Evolutionary conservation across 2,888 invertebrate species (phyloP).

Genomic region (Morpho deidamia): DNA sequence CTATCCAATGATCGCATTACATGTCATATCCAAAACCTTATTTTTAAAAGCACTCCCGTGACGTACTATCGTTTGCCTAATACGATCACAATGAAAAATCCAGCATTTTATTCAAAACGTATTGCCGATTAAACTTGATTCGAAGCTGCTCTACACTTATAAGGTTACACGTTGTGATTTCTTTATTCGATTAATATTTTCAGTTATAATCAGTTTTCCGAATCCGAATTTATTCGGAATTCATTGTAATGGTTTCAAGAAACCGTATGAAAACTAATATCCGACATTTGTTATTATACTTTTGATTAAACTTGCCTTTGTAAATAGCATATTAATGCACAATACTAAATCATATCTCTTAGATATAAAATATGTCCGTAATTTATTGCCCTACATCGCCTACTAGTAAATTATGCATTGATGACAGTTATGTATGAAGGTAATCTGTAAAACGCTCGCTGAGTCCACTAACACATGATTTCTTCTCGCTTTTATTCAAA

Average conservation of each 20-base stretch:
- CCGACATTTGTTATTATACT: conserved; percentile 4
- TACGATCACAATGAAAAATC: too few species aligned
- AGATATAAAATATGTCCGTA: conserved; percentile 19
- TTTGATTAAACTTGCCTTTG: conserved; percentile 15
- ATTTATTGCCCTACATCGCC: conserved; percentile 21
- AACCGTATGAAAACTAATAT: not conserved
- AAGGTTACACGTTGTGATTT: too few species aligned
- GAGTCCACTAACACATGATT: conserved; percentile 16
- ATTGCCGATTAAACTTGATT: too few species aligned
- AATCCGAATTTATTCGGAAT: not conserved
- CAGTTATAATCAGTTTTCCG: too few species aligned
- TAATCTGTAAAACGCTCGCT: conserved; percentile 24
- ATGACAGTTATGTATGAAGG: conserved; percentile 26
- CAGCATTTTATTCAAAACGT: too few species aligned
- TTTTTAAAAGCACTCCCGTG: too few species aligned
- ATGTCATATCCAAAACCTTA: too few species aligned
- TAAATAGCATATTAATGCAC: conserved; percentile 16
- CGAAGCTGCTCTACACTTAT: too few species aligned
- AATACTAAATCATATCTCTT: conserved; percentile 16
- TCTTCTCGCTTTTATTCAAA: conserved; percentile 19
- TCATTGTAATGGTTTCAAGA: not conserved
- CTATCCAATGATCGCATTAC: too few species aligned
- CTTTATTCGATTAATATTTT: too few species aligned
- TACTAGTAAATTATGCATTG: conserved; percentile 24
- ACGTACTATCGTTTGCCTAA: too few species aligned